Evolutionary conservation across 2,113 vertebrate species (phyloP).

Genomic region (Atherinomorus stipes): DNA sequence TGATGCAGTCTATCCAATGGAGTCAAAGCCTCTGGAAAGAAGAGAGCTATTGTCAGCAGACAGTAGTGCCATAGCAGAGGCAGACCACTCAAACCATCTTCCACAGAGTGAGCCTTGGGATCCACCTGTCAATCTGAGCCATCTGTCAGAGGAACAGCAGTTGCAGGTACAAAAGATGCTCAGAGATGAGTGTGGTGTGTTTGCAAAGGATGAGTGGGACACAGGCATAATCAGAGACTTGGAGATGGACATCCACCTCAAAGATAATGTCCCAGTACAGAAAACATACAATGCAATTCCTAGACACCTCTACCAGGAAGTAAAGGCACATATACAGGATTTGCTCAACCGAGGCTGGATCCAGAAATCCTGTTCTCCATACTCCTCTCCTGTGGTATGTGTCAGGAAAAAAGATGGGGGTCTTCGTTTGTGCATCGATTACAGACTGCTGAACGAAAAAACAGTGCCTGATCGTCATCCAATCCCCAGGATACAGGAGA

Average conservation of each 20-base stretch:
- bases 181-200: background rate
- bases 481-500: background rate
- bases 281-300: background rate
- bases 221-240: background rate
- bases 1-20: background rate
- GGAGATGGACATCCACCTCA: background rate
- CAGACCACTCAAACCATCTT: background rate
- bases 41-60: background rate
- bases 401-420: background rate
- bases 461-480: background rate
- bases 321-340: background rate
- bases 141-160: background rate
- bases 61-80: background rate
- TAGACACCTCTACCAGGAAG: background rate
- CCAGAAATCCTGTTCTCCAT: background rate
- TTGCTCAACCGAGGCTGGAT: background rate
- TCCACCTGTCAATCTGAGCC: background rate
- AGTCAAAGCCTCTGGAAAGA: background rate
- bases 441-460: background rate
- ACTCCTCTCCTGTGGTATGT: background rate
- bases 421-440: background rate
- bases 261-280: conserved; percentile 2
- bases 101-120: background rate
- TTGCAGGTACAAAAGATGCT: background rate
- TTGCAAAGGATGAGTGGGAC: background rate